Evolutionary conservation across 2,113 vertebrate species (phyloP).

Genomic region (Suncus etruscus): DNA sequence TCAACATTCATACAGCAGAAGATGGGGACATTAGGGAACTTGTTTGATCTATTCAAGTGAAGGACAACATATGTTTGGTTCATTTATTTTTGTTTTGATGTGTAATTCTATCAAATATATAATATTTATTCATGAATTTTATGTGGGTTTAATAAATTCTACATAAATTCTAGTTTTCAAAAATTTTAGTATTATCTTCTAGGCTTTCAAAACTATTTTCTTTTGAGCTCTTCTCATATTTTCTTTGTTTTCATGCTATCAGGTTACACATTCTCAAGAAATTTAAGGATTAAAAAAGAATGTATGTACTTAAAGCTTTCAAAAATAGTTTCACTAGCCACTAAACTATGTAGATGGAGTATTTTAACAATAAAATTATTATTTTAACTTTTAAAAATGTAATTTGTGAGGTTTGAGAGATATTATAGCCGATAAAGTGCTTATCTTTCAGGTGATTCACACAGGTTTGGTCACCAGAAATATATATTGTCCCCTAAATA

Average conservation of each 20-base stretch:
- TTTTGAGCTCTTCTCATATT: not conserved
- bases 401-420: no score
- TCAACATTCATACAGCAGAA: not conserved
- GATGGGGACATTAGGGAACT: not conserved
- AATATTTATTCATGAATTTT: conserved; percentile 39
- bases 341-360: conserved; percentile 19
- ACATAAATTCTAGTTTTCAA: not conserved
- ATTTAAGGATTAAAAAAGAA: conserved; percentile 18
- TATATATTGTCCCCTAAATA: no score
- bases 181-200: not conserved
- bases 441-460: no score
- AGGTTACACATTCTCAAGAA: conserved; percentile 20
- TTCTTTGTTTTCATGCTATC: not conserved
- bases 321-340: conserved; percentile 33
- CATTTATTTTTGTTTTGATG: conserved; percentile 19
- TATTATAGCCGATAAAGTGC: no score
- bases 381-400: not conserved
- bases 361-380: not conserved
- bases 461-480: no score
- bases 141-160: not conserved
- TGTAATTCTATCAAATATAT: not conserved
- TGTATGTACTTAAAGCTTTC: not conserved
- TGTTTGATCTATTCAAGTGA: not conserved
- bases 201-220: conserved; percentile 25
- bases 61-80: not conserved